Evolutionary conservation across 1,140 invertebrate species (phyloP).

Genomic region (Gryllus bimaculatus): DNA sequence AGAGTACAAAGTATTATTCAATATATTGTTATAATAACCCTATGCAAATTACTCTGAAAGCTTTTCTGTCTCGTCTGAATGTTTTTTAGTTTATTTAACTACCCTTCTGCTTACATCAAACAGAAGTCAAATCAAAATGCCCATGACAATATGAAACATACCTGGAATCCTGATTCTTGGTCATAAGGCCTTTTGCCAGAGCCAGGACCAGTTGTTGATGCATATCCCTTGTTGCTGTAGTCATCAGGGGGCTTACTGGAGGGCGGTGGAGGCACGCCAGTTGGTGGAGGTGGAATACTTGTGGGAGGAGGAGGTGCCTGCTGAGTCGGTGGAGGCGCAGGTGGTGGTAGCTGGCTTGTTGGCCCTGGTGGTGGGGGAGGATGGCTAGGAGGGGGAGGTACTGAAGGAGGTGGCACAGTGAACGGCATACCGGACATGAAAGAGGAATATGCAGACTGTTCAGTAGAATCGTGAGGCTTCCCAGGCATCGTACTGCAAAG

Average conservation of each 20-base stretch:
- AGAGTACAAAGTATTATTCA: too few relatives aligned
- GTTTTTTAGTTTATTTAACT: too few relatives aligned
- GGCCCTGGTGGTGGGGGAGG: conserved; percentile 29
- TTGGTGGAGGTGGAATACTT: conserved; percentile 19
- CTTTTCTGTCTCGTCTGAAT: too few relatives aligned
- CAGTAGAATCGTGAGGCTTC: not conserved
- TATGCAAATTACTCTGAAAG: too few relatives aligned
- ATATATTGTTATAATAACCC: too few relatives aligned
- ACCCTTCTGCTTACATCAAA: too few relatives aligned
- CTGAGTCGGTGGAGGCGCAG: conserved; percentile 31
- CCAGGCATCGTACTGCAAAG: not conserved
- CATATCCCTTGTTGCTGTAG: conserved; percentile 22
- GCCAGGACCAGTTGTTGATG: conserved; percentile 8
- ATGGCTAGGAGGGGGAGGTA: conserved; percentile 33
- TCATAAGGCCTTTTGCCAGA: conserved; percentile 24
- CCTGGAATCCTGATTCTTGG: conserved; percentile 26
- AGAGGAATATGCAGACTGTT: not conserved
- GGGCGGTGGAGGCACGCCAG: conserved; percentile 26
- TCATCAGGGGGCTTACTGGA: conserved; percentile 22
- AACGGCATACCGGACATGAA: not conserved
- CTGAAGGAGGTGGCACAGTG: conserved; percentile 24
- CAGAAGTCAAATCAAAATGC: too few relatives aligned
- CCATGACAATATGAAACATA: conserved; percentile 11
- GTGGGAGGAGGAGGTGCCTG: conserved; percentile 33
- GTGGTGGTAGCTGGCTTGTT: conserved; percentile 27